Conservation (phyloP, 2,888 invertebrate species). For the Ormia ochracea region DNA sequence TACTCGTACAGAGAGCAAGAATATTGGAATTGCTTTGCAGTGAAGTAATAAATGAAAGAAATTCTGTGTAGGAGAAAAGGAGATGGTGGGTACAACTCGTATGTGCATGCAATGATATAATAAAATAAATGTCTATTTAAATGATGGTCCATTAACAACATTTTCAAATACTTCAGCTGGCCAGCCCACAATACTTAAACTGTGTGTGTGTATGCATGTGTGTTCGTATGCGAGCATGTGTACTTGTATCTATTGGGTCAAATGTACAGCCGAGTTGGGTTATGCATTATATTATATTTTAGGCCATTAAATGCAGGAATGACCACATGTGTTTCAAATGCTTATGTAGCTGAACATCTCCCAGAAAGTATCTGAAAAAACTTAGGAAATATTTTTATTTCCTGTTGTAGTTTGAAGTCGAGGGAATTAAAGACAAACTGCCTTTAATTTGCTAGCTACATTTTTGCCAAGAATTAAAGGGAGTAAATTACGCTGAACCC, state of each 20-base stretch:
- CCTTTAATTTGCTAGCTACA: too few relatives aligned
- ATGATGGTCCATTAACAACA: constrained; percentile 32
- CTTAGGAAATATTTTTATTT: too few relatives aligned
- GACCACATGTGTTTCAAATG: background rate
- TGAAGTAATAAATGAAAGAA: background rate
- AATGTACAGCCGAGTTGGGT: background rate
- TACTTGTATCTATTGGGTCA: too few relatives aligned
- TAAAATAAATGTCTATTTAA: constrained; percentile 18
- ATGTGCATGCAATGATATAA: background rate
- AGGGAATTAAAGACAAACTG: too few relatives aligned
- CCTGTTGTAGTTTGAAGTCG: too few relatives aligned
- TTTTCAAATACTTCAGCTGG: constrained; percentile 28
- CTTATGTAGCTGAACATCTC: background rate
- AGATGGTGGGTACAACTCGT: background rate
- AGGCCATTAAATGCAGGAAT: background rate
- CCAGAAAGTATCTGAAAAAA: background rate
- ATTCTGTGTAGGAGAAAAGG: background rate
- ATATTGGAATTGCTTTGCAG: background rate
- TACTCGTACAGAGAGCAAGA: background rate
- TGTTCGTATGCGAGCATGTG: too few relatives aligned
- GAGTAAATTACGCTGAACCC: too few relatives aligned
- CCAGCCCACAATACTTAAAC: constrained; percentile 25
- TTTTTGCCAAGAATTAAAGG: too few relatives aligned
- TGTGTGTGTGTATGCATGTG: background rate
- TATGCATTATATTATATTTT: background rate